Evolutionary conservation across 2,113 vertebrate genomes (phyloP), one percentile per base, ranked within the genome.

Genomic region (Oncorhynchus gorbuscha): DNA sequence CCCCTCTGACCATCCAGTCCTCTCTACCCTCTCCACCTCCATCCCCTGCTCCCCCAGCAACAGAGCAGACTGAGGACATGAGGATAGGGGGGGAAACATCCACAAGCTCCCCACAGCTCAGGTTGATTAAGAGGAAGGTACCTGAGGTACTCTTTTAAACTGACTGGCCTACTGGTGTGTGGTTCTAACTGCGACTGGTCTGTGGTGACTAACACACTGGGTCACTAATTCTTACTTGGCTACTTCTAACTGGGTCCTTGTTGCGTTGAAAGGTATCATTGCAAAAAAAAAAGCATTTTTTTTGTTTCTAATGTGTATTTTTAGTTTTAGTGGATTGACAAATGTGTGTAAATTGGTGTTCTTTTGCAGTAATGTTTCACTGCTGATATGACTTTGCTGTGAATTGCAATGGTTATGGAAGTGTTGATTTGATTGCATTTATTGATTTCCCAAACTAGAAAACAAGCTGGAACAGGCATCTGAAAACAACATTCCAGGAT

Each of bases 71-170:
- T 8, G 86, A 83, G 80, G 87, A 90, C 77, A 80, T 74, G 84
- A 84, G 64, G 64, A 45, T 0, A 11, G 39, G 39, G 9, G 76
- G 39, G 18, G 76, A 74, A 72, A 64, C 79, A 45, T 48, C 79
- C 0, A 76, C 83, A n/a, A 83, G 80, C 76, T 87, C 88, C 22
- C 85, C 88, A 4, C 90, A 92, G 71, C 85, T 89, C 76, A 87
- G 85, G 86, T 87, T 90, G 85, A 80, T 79, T 82, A 94, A 93
- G 86, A 93, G 89, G 86, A 93, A 91, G 86, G 93, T 92, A 83
- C 94, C 94, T 28, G 94, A 94, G 94, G 94, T 94, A 89, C 80
- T 76, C 76, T 80, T 72, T 72, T 77, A 67, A 64, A 48, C 12
- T 71, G 76, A 84, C 79, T 87, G 83, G 86, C 78, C 87, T 75